A percentile compares a stretch with the other conserved stretches of the same genome.
These are phyloP conservation scores for Chelon auratus DNA, from an alignment of 2,797 vertebrate species.

Conservation along the genomic window DNA sequence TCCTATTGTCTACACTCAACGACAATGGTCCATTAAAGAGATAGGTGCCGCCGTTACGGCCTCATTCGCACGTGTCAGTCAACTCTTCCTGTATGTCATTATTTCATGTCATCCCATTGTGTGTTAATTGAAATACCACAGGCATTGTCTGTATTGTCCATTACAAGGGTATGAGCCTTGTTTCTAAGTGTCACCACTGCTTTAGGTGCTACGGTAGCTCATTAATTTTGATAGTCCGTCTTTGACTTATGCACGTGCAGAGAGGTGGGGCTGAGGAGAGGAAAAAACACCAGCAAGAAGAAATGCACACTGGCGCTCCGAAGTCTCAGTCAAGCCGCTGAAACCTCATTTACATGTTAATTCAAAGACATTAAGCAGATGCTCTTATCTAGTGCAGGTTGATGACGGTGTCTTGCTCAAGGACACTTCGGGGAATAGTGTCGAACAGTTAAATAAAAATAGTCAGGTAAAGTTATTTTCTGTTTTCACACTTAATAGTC, in stretches of 20 bases:
- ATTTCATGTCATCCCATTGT: slow-evolving; percentile 69
- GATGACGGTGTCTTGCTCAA: slow-evolving; percentile 70
- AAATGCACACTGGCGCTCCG: slow-evolving; percentile 51
- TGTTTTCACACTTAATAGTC: slow-evolving; percentile 34
- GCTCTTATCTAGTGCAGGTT: slow-evolving; percentile 65
- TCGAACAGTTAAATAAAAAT: slow-evolving; percentile 33
- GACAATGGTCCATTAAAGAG: slow-evolving; percentile 67
- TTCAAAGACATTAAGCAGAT: slow-evolving; percentile 82
- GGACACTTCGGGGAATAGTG: slow-evolving; percentile 64
- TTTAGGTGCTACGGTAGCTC: slow-evolving; percentile 53
- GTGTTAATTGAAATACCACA: slow-evolving; percentile 79
- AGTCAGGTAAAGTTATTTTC: slow-evolving; percentile 26
- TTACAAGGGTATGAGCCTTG: slow-evolving; percentile 66
- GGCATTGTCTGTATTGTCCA: slow-evolving; percentile 73
- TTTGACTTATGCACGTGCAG: slow-evolving; percentile 57
- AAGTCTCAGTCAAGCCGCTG: slow-evolving; percentile 67
- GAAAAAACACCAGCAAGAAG: slow-evolving; percentile 37
- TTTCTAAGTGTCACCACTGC: slow-evolving; percentile 68
- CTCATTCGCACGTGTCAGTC: slow-evolving; percentile 60
- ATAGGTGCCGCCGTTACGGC: slow-evolving; percentile 49
- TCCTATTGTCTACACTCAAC: slow-evolving; percentile 61
- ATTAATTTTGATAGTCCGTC: slow-evolving; percentile 70
- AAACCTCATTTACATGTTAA: slow-evolving; percentile 82
- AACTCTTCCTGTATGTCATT: slow-evolving; percentile 65
- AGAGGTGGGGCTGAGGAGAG: slow-evolving; percentile 28